phyloP scores from a whole-genome alignment of 1,140 invertebrate species.

The Lepidurus packardi region DNA sequence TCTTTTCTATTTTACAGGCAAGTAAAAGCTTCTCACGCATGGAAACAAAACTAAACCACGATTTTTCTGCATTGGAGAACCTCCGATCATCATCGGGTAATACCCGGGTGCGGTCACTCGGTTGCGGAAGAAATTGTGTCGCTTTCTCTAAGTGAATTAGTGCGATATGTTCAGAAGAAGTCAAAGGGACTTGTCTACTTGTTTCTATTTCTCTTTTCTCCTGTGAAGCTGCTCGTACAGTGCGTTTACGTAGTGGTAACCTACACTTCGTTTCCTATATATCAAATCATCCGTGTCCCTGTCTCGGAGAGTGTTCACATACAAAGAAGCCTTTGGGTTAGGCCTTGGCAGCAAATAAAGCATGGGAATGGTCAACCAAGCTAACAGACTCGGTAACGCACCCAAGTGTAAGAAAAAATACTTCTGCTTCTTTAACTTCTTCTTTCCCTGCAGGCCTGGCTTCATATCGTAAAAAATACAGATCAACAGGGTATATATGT shows the following conservation, averaged over 20 bases:
- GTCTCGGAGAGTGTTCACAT: not conserved
- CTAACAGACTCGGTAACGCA: not conserved
- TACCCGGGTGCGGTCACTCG: not conserved
- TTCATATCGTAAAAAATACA: not conserved
- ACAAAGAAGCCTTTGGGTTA: not conserved
- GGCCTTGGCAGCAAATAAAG: not conserved
- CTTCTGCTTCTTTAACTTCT: not conserved
- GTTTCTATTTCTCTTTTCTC: not conserved
- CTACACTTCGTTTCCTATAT: not conserved
- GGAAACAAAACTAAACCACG: too few species aligned
- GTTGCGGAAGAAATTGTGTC: not conserved
- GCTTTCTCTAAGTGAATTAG: conserved; percentile 6
- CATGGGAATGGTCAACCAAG: not conserved
- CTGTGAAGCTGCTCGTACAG: too few species aligned
- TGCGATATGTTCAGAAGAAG: not conserved
- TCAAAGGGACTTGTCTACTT: not conserved
- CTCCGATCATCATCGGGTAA: too few species aligned
- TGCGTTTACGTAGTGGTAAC: not conserved
- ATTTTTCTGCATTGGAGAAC: too few species aligned
- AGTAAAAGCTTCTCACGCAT: too few species aligned
- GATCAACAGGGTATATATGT: not conserved
- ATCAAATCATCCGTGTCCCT: not conserved
- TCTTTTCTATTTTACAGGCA: too few species aligned
- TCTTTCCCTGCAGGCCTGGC: not conserved
- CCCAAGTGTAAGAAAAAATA: not conserved